phyloP scores from a whole-genome alignment of 92 coral and sea anemone genomes.

The Porites cylindrica region DNA sequence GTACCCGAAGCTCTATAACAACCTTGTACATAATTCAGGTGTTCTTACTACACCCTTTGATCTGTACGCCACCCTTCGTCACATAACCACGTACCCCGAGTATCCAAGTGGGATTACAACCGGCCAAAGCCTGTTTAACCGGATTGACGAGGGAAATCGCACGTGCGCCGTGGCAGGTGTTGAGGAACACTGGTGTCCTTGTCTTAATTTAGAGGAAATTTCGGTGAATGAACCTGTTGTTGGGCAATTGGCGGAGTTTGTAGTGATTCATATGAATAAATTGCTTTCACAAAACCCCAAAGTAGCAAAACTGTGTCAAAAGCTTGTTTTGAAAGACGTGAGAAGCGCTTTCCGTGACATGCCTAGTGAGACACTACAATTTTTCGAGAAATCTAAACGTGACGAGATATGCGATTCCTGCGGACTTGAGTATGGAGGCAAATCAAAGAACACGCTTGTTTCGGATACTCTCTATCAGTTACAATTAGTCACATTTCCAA shows the following conservation, averaged over 20 bases:
- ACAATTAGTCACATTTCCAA: constrained; percentile 80
- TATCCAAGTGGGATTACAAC: constrained; percentile 70
- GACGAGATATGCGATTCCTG: constrained; percentile 73
- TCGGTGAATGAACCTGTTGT: constrained; percentile 61
- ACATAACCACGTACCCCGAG: constrained; percentile 82
- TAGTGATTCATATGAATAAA: constrained; percentile 71
- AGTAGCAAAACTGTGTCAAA: constrained; percentile 45
- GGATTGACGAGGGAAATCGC: constrained; percentile 71
- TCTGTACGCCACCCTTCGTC: constrained; percentile 85
- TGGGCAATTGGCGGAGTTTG: constrained; percentile 54
- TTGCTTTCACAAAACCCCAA: constrained; percentile 45
- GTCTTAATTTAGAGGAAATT: constrained; percentile 83
- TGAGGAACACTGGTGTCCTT: constrained; percentile 92
- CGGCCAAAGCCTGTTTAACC: constrained; percentile 80
- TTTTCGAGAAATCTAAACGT: constrained; percentile 57
- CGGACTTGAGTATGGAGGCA: constrained; percentile 57
- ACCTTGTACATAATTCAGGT: constrained; percentile 70
- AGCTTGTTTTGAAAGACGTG: constrained; percentile 60
- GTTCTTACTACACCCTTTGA: constrained; percentile 93
- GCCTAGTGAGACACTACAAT: constrained; percentile 80
- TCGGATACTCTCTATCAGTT: constrained; percentile 82
- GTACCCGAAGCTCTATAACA: constrained; percentile 59
- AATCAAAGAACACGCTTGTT: constrained; percentile 62
- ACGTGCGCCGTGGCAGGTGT: constrained; percentile 84
- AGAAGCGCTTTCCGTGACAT: constrained; percentile 78